Evolutionary conservation across 1,140 invertebrate species (phyloP), one percentile per base, ranked within the genome.

Genomic region (Lycorma delicatula): DNA sequence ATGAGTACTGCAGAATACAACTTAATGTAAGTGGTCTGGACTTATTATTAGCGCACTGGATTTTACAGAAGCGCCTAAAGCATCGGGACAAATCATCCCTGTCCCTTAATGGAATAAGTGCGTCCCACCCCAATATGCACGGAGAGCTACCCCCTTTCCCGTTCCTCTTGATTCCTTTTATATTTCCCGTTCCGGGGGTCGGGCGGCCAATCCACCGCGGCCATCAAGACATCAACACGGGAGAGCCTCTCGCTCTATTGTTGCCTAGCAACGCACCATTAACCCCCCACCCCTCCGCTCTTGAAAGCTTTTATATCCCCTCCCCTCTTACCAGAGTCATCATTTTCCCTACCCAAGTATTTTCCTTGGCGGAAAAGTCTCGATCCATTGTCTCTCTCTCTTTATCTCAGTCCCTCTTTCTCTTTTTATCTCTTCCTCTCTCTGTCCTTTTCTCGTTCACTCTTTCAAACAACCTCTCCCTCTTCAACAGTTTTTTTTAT

Each of bases 241-340:
- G 3, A 44, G 41, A 44, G 29, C 47, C 54, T 54, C 58, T 56
- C 34, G 54, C 58, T 60, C 47, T 54, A 63, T 64, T 64, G 63
- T 65, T 60, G 60, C 63, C 63, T 65, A 65, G 63, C 63, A 65
- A 65, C 63, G 63, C 56, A 61, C 64, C 64, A 66, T 62, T 67
- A 57, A 62, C 54, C 57, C 60, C 53, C 61, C 60, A 50, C 58
- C 57, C 23, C 18, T 44, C 41, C 41, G n/a, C 41, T 44, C 41
- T 44, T 44, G 41, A 44, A 44, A 44, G 41, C 41, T 44, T 44
- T 44, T 44, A 44, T 44, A 44, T 16, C 28, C 60, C 58, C 48
- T 53, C 34, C 50, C 56, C 59, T 46, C 63, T 58, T 48, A n/a
- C 46, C 44, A 36, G n/a, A 23, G 27, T 16, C 16, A 27, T 27